These are phyloP conservation scores for Drosophila ironensis DNA, from an alignment of 1,140 invertebrate species.

Conservation along the genomic window DNA sequence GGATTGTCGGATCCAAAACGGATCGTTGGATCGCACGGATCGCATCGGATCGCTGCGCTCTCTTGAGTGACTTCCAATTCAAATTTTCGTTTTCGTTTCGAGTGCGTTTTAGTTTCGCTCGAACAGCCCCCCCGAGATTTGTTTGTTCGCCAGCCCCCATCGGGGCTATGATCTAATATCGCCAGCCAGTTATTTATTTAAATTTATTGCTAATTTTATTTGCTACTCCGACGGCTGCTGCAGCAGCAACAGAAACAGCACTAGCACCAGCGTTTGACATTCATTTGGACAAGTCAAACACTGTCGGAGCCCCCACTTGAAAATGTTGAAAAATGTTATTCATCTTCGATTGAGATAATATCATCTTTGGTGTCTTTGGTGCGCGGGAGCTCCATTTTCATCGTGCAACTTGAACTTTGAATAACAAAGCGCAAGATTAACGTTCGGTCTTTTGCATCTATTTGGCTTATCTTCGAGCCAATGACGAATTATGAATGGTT, in stretches of 20 bases:
- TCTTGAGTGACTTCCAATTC: constrained; percentile 61
- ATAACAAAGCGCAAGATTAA: not conserved
- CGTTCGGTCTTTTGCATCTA: constrained; percentile 13
- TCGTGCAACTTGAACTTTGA: constrained; percentile 15
- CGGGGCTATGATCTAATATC: constrained; percentile 69
- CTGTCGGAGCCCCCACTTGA: constrained; percentile 31
- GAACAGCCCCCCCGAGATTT: constrained; percentile 50
- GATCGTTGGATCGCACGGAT: no score
- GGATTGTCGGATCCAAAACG: no score
- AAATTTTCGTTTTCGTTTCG: constrained; percentile 69
- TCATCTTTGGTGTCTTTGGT: constrained; percentile 7
- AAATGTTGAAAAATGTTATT: constrained; percentile 37
- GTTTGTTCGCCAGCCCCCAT: not conserved
- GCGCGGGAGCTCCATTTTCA: constrained; percentile 23
- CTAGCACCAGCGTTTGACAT: constrained; percentile 58
- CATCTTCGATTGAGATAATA: constrained; percentile 39
- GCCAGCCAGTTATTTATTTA: constrained; percentile 77
- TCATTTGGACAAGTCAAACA: constrained; percentile 73
- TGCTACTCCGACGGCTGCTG: constrained; percentile 22
- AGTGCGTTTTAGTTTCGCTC: constrained; percentile 28
- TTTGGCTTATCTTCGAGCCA: constrained; percentile 29
- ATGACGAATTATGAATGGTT: constrained; percentile 11
- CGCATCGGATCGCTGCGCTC: constrained; percentile 1
- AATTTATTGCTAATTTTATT: constrained; percentile 79
- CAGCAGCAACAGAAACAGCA: not conserved